A percentile compares a stretch with the other conserved stretches of the same genome.
Conservation (phyloP, 92 coral and sea anemone species). For the Siderastrea radians region DNA sequence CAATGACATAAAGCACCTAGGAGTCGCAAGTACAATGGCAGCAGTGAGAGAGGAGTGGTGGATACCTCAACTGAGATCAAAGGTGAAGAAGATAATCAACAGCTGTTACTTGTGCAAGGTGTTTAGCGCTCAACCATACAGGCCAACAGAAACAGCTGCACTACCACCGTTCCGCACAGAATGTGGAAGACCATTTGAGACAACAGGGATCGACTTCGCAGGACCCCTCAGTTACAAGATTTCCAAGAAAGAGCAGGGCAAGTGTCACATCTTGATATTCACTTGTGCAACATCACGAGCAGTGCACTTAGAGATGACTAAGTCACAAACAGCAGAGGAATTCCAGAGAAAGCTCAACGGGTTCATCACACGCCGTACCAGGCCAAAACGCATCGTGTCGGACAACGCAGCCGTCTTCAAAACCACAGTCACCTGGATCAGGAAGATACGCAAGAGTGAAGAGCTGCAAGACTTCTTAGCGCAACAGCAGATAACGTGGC, state of each 20-base stretch:
- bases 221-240: too few relatives aligned
- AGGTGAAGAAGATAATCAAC: conserved; percentile 47
- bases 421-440: too few relatives aligned
- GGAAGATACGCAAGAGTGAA: too few relatives aligned
- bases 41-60: conserved; percentile 59
- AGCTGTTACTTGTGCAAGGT: conserved; percentile 39
- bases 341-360: conserved; percentile 37
- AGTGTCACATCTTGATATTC: too few relatives aligned
- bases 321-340: conserved; percentile 74
- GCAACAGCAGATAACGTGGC: too few relatives aligned
- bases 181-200: conserved; percentile 7
- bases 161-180: conserved; percentile 50
- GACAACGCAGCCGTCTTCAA: too few relatives aligned
- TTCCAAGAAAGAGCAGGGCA: too few relatives aligned
- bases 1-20: conserved; percentile 48
- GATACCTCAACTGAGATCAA: conserved; percentile 56
- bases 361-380: neutral
- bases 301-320: conserved; percentile 62
- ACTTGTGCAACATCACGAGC: conserved; percentile 69
- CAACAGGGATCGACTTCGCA: too few relatives aligned
- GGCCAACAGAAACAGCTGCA: too few relatives aligned
- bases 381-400: conserved; percentile 57
- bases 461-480: too few relatives aligned
- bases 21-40: conserved; percentile 67
- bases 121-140: too few relatives aligned